Evolutionary conservation across 2,797 vertebrate genomes (phyloP).

Genomic region (Synaphobranchus kaupii): DNA sequence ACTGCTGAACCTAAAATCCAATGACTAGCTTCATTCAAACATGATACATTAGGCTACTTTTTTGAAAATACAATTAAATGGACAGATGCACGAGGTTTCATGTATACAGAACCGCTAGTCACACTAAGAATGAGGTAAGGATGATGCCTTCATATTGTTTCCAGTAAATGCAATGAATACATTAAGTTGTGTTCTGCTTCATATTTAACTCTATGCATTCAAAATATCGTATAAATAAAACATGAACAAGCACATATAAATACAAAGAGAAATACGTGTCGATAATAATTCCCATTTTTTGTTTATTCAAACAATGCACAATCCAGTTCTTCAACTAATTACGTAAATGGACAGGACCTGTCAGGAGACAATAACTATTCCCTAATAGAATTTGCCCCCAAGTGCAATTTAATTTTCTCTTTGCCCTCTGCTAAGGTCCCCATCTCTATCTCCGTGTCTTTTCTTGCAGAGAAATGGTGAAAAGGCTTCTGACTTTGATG

Average conservation of each 20-base stretch:
- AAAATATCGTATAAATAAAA: constrained; percentile 4
- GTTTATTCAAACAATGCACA: constrained; percentile 66
- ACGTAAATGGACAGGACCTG: constrained; percentile 90
- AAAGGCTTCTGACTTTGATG: constrained; percentile 46
- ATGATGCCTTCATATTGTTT: not conserved
- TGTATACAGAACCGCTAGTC: not conserved
- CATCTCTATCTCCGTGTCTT: constrained; percentile 58
- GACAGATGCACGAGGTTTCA: not conserved
- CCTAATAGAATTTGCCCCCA: constrained; percentile 97
- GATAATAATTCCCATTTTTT: constrained; percentile 65
- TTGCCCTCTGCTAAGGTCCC: constrained; percentile 70
- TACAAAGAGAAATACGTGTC: constrained; percentile 63
- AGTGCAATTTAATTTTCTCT: constrained; percentile 97
- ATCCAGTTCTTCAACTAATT: constrained; percentile 79
- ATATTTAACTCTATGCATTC: not conserved
- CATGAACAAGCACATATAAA: not conserved
- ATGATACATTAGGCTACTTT: constrained; percentile 12
- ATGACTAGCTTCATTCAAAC: not conserved
- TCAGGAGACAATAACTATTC: constrained; percentile 86
- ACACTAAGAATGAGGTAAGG: not conserved
- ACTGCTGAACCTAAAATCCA: constrained; percentile 17
- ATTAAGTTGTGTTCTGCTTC: not conserved
- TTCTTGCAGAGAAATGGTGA: constrained; percentile 57
- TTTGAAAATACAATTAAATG: constrained; percentile 2
- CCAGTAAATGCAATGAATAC: not conserved